Evolutionary conservation across 1,140 invertebrate genomes (phyloP).

Genomic region (Philotrypesis tridentata): DNA sequence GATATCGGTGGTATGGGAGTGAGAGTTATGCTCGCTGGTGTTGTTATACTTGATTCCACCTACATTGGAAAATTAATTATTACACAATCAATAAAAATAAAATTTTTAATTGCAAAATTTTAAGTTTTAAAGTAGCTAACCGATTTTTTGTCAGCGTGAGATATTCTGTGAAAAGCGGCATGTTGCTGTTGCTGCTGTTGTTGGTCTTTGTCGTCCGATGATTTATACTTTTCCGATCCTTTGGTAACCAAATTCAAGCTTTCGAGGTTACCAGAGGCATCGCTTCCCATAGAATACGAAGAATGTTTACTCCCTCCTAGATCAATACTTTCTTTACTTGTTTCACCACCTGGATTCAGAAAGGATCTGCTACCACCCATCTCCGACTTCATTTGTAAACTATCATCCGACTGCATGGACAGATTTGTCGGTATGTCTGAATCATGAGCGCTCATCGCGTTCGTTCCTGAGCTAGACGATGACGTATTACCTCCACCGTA

Average conservation of each 20-base stretch:
- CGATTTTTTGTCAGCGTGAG: slow-evolving; percentile 42
- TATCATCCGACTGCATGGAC: slow-evolving; percentile 67
- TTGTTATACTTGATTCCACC: slow-evolving; percentile 25
- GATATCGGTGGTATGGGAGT: slow-evolving; percentile 45
- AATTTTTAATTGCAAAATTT: not conserved
- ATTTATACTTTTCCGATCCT: slow-evolving; percentile 62
- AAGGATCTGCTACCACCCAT: slow-evolving; percentile 48
- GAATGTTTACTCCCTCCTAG: slow-evolving; percentile 4
- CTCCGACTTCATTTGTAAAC: slow-evolving; percentile 55
- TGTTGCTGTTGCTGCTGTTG: slow-evolving; percentile 44
- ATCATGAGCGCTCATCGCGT: slow-evolving; percentile 8
- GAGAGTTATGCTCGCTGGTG: slow-evolving; percentile 20
- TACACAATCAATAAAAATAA: not conserved
- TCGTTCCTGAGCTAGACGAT: not conserved
- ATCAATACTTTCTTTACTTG: slow-evolving; percentile 18
- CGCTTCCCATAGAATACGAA: slow-evolving; percentile 20
- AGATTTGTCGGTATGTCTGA: slow-evolving; percentile 64
- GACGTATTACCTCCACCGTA: not conserved
- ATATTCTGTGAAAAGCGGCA: slow-evolving; percentile 49
- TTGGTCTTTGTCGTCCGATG: slow-evolving; percentile 61
- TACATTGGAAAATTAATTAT: slow-evolving; percentile 10
- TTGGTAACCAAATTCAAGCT: slow-evolving; percentile 69
- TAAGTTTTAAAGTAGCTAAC: slow-evolving; percentile 3
- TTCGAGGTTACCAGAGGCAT: slow-evolving; percentile 53
- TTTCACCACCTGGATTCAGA: not conserved